Base-by-base conservation (phyloP, 2,113 vertebrate species). In the Arizona elegans region DNA sequence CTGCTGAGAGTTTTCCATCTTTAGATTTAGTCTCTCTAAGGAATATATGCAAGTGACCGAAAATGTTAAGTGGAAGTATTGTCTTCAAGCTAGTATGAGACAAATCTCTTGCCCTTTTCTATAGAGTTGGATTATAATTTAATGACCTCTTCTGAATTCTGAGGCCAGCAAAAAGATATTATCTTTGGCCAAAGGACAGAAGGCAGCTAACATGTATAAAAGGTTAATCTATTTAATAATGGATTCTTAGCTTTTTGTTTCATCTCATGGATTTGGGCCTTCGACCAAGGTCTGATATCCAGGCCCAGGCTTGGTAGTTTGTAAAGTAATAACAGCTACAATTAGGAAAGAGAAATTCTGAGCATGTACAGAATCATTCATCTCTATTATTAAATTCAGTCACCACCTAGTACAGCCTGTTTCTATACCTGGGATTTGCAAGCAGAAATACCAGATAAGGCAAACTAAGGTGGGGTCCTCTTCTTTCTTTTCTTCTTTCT, bases 121-220 rank as follows among this genome's bases (percentile, higher is more conserved):
- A n/a, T 95, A 93, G 86, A 92, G 89, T 65, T 96, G 91, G 93
- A 92, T 91, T 94, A 52, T 93, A 87, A 65, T 91, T 10, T 92
- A 88, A 95, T 94, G 91, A 95, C 96, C 93, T 92, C 95, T 97
- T 92, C 86, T 55, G 95, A 33, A 3, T 65, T 96, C 86, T 94
- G 19, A 9, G 26, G 89, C 87, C 90, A 94, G 55, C 47, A 94
- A 94, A 96, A 97, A 96, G 95, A 92, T 93, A 87, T 94, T 95
- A 93, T 96, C 90, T 96, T 95, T 90, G 12, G 91, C 92, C 96
- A 93, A 58, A 95, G 55, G 87, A 96, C 95, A 95, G 91, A 96
- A 94, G 50, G 86, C 94, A 96, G 87, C 86, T 94, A 95, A 96
- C 92, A 87, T 50, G 91, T 93, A 87, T 52, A 94, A 96, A 97